A percentile compares a stretch with the other conserved stretches of the same genome.
These are phyloP conservation scores for Emydura subglobosa DNA, from an alignment of 2,113 vertebrate species.

Conservation along the genomic window DNA sequence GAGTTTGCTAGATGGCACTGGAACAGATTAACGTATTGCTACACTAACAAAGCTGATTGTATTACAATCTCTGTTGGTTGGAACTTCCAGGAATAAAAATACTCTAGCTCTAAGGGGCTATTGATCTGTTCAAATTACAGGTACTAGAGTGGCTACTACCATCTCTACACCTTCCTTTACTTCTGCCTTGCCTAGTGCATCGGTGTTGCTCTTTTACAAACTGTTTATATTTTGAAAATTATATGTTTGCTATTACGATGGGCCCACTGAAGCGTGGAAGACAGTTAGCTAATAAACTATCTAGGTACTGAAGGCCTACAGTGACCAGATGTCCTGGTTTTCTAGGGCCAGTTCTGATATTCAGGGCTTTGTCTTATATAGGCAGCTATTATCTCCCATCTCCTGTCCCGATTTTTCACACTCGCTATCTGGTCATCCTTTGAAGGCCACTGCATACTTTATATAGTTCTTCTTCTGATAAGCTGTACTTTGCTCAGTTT, in stretches of 20 bases:
- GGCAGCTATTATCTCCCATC: no score
- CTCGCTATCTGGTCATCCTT: no score
- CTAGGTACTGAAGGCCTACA: rapidly evolving
- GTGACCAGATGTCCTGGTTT: no score
- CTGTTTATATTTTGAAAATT: background rate
- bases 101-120: background rate
- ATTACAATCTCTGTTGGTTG: background rate
- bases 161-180: background rate
- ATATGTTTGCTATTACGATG: background rate
- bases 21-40: background rate
- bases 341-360: no score
- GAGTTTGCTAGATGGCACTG: background rate
- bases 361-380: no score
- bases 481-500: background rate
- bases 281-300: background rate
- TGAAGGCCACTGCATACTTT: background rate
- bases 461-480: background rate
- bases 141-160: background rate
- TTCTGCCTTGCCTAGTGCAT: background rate
- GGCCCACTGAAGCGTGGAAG: background rate
- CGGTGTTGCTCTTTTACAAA: background rate
- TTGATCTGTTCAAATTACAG: constrained; percentile 1
- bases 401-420: no score
- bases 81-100: background rate
- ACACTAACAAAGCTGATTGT: background rate